These are phyloP conservation scores for Acanthurus lineatus DNA, from an alignment of 2,797 vertebrate species.

Conservation along the genomic window DNA sequence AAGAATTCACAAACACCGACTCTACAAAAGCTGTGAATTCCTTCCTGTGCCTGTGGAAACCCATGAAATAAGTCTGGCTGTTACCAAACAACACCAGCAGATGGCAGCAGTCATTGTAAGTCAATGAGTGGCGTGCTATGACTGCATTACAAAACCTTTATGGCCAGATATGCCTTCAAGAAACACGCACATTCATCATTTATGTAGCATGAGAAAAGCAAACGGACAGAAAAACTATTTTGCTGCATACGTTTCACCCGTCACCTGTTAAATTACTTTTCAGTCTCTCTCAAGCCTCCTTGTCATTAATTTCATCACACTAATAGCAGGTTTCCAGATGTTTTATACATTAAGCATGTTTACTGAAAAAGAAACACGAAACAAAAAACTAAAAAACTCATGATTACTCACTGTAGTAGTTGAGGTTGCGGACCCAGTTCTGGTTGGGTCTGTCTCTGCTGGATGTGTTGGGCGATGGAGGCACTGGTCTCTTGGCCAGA, in stretches of 20 bases:
- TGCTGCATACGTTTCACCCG: too few species aligned
- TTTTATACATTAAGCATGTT: too few species aligned
- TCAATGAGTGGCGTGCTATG: constrained; percentile 20
- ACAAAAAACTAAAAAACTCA: too few species aligned
- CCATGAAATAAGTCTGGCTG: neutral
- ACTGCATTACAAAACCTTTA: neutral
- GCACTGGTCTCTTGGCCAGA: constrained; percentile 91
- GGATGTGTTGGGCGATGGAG: constrained; percentile 55
- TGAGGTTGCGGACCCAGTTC: constrained; percentile 95
- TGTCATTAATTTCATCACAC: too few species aligned
- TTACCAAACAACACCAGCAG: constrained; percentile 62
- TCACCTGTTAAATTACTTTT: too few species aligned
- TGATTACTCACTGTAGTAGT: constrained; percentile 95
- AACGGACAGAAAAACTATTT: too few species aligned
- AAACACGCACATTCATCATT: neutral
- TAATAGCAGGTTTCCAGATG: too few species aligned
- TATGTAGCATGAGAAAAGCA: neutral
- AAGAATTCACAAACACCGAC: neutral
- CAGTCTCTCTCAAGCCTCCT: too few species aligned
- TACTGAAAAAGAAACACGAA: too few species aligned
- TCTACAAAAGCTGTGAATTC: neutral
- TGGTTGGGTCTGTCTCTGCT: constrained; percentile 79
- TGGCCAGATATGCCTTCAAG: neutral
- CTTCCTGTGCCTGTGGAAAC: neutral
- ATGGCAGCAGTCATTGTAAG: constrained; percentile 65